phyloP scores from a whole-genome alignment of 2,113 vertebrate species.

The Hiodon alosoides region DNA sequence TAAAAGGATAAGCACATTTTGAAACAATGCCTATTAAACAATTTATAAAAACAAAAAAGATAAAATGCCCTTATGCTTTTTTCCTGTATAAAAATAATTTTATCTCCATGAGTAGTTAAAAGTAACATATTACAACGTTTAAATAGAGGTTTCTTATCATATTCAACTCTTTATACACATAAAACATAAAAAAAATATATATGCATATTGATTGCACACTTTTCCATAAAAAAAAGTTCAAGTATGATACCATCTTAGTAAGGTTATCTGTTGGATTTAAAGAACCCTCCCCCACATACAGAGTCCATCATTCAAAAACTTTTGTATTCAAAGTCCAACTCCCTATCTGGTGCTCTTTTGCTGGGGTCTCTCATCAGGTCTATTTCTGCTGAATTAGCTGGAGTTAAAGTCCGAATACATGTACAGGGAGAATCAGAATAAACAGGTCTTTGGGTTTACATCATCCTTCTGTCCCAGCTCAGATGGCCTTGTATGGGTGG shows the following conservation, averaged over 20 bases:
- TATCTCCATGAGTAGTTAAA: conserved; percentile 71
- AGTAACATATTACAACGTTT: conserved; percentile 76
- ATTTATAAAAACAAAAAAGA: conserved; percentile 55
- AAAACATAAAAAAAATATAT: conserved; percentile 51
- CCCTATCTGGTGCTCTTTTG: conserved; percentile 24
- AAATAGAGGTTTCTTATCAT: conserved; percentile 79
- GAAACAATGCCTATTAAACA: conserved; percentile 59
- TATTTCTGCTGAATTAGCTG: conserved; percentile 53
- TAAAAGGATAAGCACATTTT: conserved; percentile 61
- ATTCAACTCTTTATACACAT: conserved; percentile 66
- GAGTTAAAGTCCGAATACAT: conserved; percentile 49
- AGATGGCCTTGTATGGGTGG: no score
- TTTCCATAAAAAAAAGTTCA: conserved; percentile 87
- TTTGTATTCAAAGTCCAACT: conserved; percentile 33
- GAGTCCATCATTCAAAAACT: conserved; percentile 45
- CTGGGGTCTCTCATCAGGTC: conserved; percentile 46
- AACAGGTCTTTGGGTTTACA: conserved; percentile 48
- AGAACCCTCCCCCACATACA: conserved; percentile 47
- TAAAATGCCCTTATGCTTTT: conserved; percentile 92
- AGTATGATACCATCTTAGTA: conserved; percentile 79
- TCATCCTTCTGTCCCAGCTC: conserved; percentile 11
- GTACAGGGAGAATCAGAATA: conserved; percentile 25
- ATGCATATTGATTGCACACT: conserved; percentile 85
- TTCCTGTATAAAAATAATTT: conserved; percentile 96
- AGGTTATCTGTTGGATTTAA: conserved; percentile 55